These are phyloP conservation scores for Blastobasis lacticolella DNA, from an alignment of 2,888 invertebrate genomes.

Conservation along the genomic window DNA sequence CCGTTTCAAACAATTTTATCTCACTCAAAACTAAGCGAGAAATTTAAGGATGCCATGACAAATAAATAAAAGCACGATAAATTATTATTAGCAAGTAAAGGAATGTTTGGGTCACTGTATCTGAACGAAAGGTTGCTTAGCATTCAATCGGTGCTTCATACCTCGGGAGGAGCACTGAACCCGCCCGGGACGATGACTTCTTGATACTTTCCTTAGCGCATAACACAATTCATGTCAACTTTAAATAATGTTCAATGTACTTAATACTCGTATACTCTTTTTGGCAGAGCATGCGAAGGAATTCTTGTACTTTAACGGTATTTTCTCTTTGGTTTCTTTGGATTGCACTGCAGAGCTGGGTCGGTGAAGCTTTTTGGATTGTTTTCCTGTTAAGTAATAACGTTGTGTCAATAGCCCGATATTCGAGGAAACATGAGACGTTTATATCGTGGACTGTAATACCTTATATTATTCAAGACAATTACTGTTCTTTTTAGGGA, in stretches of 20 bases:
- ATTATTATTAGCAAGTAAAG: too few species aligned
- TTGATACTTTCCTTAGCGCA: constrained; percentile 23
- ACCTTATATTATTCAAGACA: too few species aligned
- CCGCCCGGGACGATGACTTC: constrained; percentile 49
- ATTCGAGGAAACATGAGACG: too few species aligned
- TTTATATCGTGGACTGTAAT: too few species aligned
- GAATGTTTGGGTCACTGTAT: neutral
- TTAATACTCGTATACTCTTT: neutral
- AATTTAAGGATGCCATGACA: too few species aligned
- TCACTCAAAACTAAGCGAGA: too few species aligned
- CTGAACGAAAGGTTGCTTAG: constrained; percentile 28
- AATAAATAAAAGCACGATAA: too few species aligned
- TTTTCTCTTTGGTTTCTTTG: too few species aligned
- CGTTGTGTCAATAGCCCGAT: too few species aligned
- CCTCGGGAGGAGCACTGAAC: constrained; percentile 50
- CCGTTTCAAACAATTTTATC: too few species aligned
- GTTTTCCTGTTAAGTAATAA: constrained; percentile 2
- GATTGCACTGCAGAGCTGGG: too few species aligned
- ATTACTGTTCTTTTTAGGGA: too few species aligned
- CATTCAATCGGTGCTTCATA: constrained; percentile 48
- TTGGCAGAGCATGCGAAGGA: neutral
- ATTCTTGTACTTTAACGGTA: neutral
- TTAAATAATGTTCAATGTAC: constrained; percentile 17
- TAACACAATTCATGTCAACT: constrained; percentile 35
- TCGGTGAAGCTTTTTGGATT: neutral